Evolutionary conservation across 2,888 invertebrate species (phyloP), one percentile per base, ranked within the genome.

Genomic region (Chloroclysta siterata): DNA sequence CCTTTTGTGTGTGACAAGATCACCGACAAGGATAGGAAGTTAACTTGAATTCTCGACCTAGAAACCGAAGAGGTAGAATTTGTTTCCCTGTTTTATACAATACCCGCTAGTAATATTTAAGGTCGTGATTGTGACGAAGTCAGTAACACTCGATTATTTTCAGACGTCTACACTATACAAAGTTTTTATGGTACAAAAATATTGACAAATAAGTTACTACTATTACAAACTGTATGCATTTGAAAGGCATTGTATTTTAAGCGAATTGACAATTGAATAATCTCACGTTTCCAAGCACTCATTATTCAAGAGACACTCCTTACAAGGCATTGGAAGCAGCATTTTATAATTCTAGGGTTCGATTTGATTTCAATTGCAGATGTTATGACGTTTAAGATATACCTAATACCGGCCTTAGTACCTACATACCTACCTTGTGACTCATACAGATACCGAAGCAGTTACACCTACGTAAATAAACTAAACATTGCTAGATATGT

Each of bases 401-500:
- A n/a, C n/a, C n/a, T n/a, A n/a, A 55, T 46, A 63, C 15, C 47
- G 28, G 53, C 50, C 59, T 52, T 61, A 65, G 56, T 41, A 50
- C 28, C 29, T 48, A 55, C 50, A 60, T 36, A 39, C 33, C 1
- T 39, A 3, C 3, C 11, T 58, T 36, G 58, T 71, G 65, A 71
- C 60, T 68, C 68, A 71, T 53, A 14, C 17, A 64, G 66, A 63
- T 65, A 64, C 59, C 59, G 17, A 59, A 46, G 44, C 28, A 33
- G 44, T 36, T 46, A 57, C 68, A 66, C 66, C 68, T 68, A 68
- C 68, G 63, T 63, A 70, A 68, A 66, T 60, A 68, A 55, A 50
- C 44, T 11, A 39, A 0, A 39, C 2, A 8, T 39, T 2, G 11
- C 36, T 39, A 39, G 36, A 36, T 50, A 29, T 8, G 11, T 36